These are phyloP conservation scores for Sthenelais limicola DNA, from an alignment of 2,888 invertebrate species.

Conservation along the genomic window DNA sequence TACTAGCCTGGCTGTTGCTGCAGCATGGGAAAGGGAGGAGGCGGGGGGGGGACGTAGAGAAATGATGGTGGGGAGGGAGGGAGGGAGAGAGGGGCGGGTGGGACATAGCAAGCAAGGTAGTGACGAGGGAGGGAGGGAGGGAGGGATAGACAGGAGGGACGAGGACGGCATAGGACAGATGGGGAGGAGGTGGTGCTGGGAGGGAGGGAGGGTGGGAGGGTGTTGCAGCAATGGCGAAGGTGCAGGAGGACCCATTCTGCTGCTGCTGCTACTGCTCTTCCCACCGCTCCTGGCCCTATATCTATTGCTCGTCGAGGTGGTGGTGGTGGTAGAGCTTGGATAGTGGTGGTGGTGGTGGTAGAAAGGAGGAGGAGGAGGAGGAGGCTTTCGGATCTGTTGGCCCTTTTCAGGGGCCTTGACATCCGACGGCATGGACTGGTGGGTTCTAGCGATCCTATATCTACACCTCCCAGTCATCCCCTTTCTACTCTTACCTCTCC, in stretches of 20 bases:
- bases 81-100: no score
- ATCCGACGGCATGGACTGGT: background rate
- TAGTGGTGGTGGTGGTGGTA: conserved; percentile 3
- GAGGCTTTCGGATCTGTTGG: conserved; percentile 8
- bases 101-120: no score
- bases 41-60: no score
- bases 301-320: conserved; percentile 5
- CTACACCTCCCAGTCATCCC: background rate
- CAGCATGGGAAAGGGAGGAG: no score
- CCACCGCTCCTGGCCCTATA: no score
- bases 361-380: conserved; percentile 8
- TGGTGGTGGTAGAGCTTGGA: background rate
- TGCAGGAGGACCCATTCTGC: no score
- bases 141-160: background rate
- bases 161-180: background rate
- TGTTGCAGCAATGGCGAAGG: background rate
- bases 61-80: no score
- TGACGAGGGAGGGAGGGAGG: background rate
- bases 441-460: background rate
- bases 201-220: background rate
- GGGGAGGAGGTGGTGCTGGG: conserved; percentile 8
- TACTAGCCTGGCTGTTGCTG: no score
- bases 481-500: background rate
- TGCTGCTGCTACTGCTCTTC: no score
- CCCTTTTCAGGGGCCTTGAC: conserved; percentile 7